A percentile compares a stretch with the other conserved stretches of the same genome.
Conservation (phyloP, 1,140 invertebrate species). For the Orchestia grillus region DNA sequence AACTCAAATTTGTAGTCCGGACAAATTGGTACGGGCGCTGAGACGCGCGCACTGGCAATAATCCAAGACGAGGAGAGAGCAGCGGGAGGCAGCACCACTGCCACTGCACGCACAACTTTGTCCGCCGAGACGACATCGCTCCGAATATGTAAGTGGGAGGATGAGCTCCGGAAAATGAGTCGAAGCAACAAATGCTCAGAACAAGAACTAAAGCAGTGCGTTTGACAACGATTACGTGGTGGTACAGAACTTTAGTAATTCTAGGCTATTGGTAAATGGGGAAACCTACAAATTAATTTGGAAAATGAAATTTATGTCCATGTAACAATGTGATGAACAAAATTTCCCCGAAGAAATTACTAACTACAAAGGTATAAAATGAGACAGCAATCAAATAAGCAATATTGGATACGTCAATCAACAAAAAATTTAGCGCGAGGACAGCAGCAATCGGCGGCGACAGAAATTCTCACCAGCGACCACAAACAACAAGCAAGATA, state of each 20-base stretch:
- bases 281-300: not conserved
- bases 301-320: too few species aligned
- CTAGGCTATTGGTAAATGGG: not conserved
- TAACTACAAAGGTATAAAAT: too few species aligned
- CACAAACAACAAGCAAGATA: too few species aligned
- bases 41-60: constrained; percentile 46
- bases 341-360: too few species aligned
- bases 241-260: not conserved
- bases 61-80: constrained; percentile 6
- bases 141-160: not conserved
- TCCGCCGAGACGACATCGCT: not conserved
- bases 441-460: too few species aligned
- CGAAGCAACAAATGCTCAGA: not conserved
- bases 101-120: not conserved
- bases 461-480: too few species aligned
- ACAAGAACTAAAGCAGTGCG: not conserved
- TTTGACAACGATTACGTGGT: not conserved
- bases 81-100: not conserved
- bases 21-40: constrained; percentile 30
- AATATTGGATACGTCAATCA: too few species aligned
- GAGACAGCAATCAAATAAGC: too few species aligned
- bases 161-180: not conserved
- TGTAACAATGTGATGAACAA: too few species aligned
- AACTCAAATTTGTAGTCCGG: constrained; percentile 2
- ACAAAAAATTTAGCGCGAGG: too few species aligned